Percentiles rank a stretch among this genome's conserved stretches.
Conservation (phyloP, 2,113 vertebrate species). For the Probosciger aterrimus region DNA sequence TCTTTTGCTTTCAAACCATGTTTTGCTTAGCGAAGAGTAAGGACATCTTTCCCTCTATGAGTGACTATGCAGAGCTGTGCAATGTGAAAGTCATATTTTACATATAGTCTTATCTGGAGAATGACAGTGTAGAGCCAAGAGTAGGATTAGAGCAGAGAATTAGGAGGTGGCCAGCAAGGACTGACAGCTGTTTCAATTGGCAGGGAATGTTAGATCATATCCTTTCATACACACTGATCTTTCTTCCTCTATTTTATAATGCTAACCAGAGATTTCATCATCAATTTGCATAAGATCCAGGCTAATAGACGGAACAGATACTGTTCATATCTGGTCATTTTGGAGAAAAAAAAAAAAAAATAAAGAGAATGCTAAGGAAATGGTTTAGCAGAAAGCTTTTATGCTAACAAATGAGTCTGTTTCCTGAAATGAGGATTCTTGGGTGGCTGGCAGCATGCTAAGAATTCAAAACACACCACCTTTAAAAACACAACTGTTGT, state of each 20-base stretch:
- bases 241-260: background rate
- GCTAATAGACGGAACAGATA: background rate
- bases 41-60: background rate
- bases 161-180: background rate
- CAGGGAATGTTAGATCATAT: background rate
- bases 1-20: background rate
- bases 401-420: background rate
- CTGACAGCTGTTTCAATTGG: background rate
- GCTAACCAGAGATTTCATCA: background rate
- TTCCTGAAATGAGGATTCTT: background rate
- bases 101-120: background rate
- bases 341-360: background rate
- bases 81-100: background rate
- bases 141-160: background rate
- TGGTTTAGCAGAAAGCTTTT: background rate
- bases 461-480: background rate
- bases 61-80: background rate
- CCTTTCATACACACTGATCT: background rate
- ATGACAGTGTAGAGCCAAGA: background rate
- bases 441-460: background rate
- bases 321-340: background rate
- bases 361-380: background rate
- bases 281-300: background rate
- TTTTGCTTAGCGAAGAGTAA: background rate
- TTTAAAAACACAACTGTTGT: background rate